Conservation (phyloP, 1,140 invertebrate species). For the Drosophila erecta region DNA sequence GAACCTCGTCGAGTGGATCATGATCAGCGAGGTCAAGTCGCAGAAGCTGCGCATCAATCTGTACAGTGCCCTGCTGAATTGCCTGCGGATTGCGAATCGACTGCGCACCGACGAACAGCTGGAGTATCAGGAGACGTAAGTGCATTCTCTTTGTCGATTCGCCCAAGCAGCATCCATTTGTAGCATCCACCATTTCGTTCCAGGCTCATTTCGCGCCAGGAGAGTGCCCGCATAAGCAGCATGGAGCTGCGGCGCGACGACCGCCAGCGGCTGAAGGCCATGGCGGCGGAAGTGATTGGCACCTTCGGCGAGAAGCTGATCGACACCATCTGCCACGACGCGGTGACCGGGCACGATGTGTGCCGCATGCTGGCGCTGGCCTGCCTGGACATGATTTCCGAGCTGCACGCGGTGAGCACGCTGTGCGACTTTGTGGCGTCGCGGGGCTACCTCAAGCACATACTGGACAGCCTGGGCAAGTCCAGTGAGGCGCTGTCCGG, state of each 20-base stretch:
- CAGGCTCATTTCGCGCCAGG: slow-evolving; percentile 87
- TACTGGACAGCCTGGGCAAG: slow-evolving; percentile 92
- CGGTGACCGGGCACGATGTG: slow-evolving; percentile 94
- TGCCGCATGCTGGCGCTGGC: slow-evolving; percentile 94
- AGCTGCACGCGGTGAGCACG: slow-evolving; percentile 89
- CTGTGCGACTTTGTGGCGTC: slow-evolving; percentile 91
- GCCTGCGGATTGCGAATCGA: slow-evolving; percentile 90
- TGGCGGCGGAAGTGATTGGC: slow-evolving; percentile 86
- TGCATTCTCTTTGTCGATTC: background rate
- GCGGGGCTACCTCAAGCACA: slow-evolving; percentile 93
- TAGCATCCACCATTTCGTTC: background rate
- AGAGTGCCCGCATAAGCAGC: slow-evolving; percentile 83
- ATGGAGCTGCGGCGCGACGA: slow-evolving; percentile 21
- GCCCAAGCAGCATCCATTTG: no score
- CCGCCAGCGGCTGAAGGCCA: slow-evolving; percentile 39
- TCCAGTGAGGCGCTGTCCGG: slow-evolving; percentile 90
- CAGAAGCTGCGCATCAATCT: slow-evolving; percentile 94
- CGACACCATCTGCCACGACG: slow-evolving; percentile 93
- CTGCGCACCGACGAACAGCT: slow-evolving; percentile 69
- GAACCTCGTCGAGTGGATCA: slow-evolving; percentile 89
- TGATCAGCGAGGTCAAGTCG: slow-evolving; percentile 88
- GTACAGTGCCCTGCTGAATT: slow-evolving; percentile 91
- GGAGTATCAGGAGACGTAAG: slow-evolving; percentile 61
- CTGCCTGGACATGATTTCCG: slow-evolving; percentile 91
- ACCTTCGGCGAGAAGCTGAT: slow-evolving; percentile 93